A percentile compares a stretch with the other conserved stretches of the same genome.
phyloP scores from a whole-genome alignment of 2,888 invertebrate species.

The Gisinianus flammeolus region DNA sequence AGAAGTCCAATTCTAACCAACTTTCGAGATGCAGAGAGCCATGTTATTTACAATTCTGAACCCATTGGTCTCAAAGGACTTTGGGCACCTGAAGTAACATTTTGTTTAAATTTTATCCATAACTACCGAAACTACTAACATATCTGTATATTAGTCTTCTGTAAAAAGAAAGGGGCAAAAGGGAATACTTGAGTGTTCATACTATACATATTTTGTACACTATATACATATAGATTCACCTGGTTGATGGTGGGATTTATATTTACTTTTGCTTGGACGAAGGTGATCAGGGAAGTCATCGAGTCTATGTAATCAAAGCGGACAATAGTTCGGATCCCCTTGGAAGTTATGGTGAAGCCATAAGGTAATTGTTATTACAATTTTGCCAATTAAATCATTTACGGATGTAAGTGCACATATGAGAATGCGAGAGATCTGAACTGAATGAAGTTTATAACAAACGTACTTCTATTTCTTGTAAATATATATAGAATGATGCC shows the following conservation, averaged over 20 bases:
- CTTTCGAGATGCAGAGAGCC: conserved; percentile 40
- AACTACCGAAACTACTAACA: no score
- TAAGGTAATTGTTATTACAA: conserved; percentile 39
- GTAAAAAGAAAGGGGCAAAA: no score
- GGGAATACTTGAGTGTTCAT: no score
- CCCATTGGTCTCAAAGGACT: conserved; percentile 15
- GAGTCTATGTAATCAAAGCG: conserved; percentile 54
- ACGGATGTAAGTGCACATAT: no score
- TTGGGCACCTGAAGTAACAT: conserved; percentile 50
- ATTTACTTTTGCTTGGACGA: conserved; percentile 46
- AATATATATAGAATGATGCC: conserved; percentile 17
- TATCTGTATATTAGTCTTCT: no score
- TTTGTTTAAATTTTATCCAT: no score
- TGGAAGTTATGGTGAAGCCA: conserved; percentile 47
- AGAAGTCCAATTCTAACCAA: conserved; percentile 40
- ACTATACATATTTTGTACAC: no score
- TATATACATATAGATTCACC: no score
- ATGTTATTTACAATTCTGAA: conserved; percentile 28
- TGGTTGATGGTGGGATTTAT: conserved; percentile 46
- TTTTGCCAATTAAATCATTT: neutral
- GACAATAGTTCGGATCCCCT: conserved; percentile 48
- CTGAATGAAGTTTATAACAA: neutral
- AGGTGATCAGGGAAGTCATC: conserved; percentile 50
- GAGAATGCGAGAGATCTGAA: no score
- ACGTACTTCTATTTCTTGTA: neutral